These are phyloP conservation scores for Cisticola juncidis DNA, from an alignment of 2,113 vertebrate species.

Conservation along the genomic window DNA sequence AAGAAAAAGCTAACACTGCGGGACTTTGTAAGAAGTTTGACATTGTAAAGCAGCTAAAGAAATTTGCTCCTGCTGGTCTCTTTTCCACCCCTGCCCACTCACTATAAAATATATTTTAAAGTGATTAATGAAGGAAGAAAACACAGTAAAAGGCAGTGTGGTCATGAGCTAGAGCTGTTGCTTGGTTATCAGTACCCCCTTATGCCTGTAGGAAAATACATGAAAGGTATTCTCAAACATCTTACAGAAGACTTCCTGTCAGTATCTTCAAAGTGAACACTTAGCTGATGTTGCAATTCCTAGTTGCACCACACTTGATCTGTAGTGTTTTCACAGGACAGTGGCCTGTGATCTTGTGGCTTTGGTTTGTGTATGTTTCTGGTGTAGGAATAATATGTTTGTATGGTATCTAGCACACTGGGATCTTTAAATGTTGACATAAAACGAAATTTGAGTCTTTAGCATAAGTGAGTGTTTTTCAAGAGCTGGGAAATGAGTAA, in stretches of 20 bases:
- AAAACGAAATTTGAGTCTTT: not conserved
- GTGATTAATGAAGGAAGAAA: not conserved
- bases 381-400: not conserved
- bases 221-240: not conserved
- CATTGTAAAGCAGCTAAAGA: not conserved
- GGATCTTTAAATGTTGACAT: not conserved
- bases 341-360: not conserved
- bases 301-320: not conserved
- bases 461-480: not conserved
- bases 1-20: not conserved
- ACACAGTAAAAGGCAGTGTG: not conserved
- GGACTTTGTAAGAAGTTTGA: not conserved
- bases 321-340: not conserved
- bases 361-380: not conserved
- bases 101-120: not conserved
- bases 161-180: not conserved
- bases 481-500: not conserved
- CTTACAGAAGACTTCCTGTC: not conserved
- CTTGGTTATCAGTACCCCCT: not conserved
- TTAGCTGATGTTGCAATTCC: not conserved
- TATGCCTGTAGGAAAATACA: not conserved
- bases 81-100: not conserved
- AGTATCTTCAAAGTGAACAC: not conserved
- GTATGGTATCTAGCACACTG: not conserved
- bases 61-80: not conserved